These are phyloP conservation scores for Momotus momota DNA, from an alignment of 2,797 vertebrate species.

Conservation along the genomic window DNA sequence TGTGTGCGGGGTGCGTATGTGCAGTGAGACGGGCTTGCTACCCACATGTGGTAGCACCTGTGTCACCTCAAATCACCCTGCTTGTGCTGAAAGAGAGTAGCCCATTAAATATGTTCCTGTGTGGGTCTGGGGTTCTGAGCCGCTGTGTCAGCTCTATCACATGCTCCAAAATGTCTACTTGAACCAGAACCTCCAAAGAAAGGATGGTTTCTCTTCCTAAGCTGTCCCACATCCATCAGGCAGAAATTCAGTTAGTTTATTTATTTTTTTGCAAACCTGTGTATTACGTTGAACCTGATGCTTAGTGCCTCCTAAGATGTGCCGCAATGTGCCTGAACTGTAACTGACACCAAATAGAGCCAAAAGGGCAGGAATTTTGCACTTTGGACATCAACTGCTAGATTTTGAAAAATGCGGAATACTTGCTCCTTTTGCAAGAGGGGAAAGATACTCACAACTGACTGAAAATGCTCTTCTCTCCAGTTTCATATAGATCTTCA, in stretches of 20 bases:
- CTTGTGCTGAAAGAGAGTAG: background rate
- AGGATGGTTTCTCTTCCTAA: background rate
- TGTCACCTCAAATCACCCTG: background rate
- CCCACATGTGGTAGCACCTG: background rate
- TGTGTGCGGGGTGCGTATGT: fast-evolving
- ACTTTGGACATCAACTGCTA: background rate
- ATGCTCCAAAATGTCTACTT: background rate
- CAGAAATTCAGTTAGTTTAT: background rate
- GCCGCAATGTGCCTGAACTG: background rate
- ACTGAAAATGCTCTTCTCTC: background rate
- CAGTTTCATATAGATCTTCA: background rate
- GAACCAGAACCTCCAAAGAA: background rate
- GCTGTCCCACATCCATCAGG: background rate
- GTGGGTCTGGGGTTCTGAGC: background rate
- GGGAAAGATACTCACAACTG: background rate
- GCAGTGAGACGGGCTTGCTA: background rate
- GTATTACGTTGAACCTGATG: background rate
- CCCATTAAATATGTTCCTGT: background rate
- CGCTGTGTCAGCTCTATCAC: background rate
- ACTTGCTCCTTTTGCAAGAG: background rate
- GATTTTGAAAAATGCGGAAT: background rate
- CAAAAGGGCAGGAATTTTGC: background rate
- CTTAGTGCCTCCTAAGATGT: background rate
- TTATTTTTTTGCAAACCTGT: background rate
- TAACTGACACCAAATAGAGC: conserved; percentile 9